Percentiles rank a stretch among this genome's conserved stretches.
phyloP scores from a whole-genome alignment of 2,888 invertebrate species.

The Ornithoptera alexandrae region DNA sequence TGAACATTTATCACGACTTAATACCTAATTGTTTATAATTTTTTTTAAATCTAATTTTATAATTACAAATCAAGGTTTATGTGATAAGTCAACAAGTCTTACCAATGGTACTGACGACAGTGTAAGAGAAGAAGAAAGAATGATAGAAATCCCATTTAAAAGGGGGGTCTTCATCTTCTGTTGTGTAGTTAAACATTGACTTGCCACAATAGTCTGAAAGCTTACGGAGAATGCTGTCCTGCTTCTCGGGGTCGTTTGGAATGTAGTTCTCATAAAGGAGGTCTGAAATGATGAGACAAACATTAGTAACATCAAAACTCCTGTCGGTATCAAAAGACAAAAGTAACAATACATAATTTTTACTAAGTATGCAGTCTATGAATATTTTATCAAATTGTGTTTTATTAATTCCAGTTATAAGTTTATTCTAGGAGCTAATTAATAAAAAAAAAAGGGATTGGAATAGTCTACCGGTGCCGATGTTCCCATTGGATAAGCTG shows the following conservation, averaged over 20 bases:
- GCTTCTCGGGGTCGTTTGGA: conserved; percentile 74
- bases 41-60: neutral
- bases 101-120: conserved; percentile 95
- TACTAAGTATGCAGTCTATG: neutral
- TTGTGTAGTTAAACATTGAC: conserved; percentile 83
- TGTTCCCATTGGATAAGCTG: too few species aligned
- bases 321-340: neutral
- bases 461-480: too few species aligned
- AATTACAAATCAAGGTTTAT: conserved; percentile 10
- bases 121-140: conserved; percentile 94
- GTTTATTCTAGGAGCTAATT: too few species aligned
- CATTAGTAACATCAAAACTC: neutral
- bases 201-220: conserved; percentile 87
- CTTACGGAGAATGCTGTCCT: conserved; percentile 80
- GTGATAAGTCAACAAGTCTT: conserved; percentile 41
- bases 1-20: too few species aligned
- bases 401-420: too few species aligned
- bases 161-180: conserved; percentile 80
- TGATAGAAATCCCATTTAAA: conserved; percentile 94
- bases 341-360: neutral
- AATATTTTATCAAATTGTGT: too few species aligned
- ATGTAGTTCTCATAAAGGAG: conserved; percentile 81
- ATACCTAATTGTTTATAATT: too few species aligned
- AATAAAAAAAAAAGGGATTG: too few species aligned
- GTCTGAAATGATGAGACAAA: conserved; percentile 69